phyloP scores from a whole-genome alignment of 2,797 vertebrate genomes.

The Amniataba percoides region DNA sequence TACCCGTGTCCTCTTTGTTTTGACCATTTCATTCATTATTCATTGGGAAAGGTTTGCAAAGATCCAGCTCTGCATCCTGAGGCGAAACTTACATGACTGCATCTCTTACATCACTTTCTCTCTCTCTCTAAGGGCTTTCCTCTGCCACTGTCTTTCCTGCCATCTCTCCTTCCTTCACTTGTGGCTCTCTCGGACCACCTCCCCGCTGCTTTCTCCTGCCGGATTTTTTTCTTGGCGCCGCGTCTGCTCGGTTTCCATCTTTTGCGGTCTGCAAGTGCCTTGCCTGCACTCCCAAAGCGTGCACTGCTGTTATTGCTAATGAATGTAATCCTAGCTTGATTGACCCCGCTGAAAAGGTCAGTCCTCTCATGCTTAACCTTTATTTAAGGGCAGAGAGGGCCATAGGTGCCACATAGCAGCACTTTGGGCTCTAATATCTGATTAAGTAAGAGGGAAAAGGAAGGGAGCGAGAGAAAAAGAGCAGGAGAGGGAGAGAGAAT shows the following conservation, averaged over 20 bases:
- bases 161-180: conserved; percentile 40
- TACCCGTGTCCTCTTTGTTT: conserved; percentile 56
- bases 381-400: conserved; percentile 60
- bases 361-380: conserved; percentile 71
- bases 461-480: conserved; percentile 22
- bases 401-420: conserved; percentile 45
- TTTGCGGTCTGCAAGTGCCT: conserved; percentile 13
- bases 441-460: conserved; percentile 39
- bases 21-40: conserved; percentile 79
- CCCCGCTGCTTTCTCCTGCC: conserved; percentile 5
- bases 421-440: conserved; percentile 56
- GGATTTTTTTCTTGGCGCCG: not conserved
- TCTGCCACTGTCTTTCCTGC: conserved; percentile 33
- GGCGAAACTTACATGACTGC: conserved; percentile 60
- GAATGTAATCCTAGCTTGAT: conserved; percentile 67
- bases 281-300: conserved; percentile 13
- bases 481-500: conserved; percentile 17
- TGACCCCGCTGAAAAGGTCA: conserved; percentile 74
- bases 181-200: conserved; percentile 26
- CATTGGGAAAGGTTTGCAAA: conserved; percentile 69
- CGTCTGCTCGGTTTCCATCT: not conserved
- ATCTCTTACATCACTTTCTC: conserved; percentile 56
- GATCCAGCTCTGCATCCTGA: conserved; percentile 68
- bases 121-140: conserved; percentile 41
- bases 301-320: conserved; percentile 31